These are phyloP conservation scores for Dasypolia templi DNA, from an alignment of 2,888 invertebrate species.

Conservation along the genomic window DNA sequence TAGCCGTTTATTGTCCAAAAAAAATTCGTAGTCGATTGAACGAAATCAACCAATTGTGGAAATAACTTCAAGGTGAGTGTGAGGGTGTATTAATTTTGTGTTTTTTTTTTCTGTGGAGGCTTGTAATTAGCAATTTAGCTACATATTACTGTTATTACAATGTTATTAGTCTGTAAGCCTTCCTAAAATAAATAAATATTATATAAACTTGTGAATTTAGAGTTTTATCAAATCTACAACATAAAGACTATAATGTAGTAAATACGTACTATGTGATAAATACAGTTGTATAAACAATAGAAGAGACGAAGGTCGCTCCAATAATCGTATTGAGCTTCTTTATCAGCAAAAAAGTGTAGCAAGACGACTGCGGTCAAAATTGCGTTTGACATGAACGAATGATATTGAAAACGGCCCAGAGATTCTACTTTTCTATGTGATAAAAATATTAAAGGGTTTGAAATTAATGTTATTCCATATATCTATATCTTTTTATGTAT, in stretches of 20 bases:
- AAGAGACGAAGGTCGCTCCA: conserved; percentile 43
- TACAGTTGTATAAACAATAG: conserved; percentile 68
- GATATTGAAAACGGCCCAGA: conserved; percentile 38
- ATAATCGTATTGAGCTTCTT: conserved; percentile 39
- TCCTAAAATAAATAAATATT: too few relatives aligned
- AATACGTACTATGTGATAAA: conserved; percentile 50
- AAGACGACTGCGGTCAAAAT: conserved; percentile 46
- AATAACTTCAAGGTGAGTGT: too few relatives aligned
- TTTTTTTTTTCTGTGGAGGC: too few relatives aligned
- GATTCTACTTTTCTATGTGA: not conserved
- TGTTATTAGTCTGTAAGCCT: too few relatives aligned
- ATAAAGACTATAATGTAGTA: conserved; percentile 26
- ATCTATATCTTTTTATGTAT: not conserved
- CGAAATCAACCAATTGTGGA: too few relatives aligned
- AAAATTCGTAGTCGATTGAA: too few relatives aligned
- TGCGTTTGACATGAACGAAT: conserved; percentile 49
- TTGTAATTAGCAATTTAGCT: too few relatives aligned
- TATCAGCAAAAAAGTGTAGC: conserved; percentile 58
- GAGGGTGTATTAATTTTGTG: too few relatives aligned
- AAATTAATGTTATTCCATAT: not conserved
- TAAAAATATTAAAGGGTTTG: not conserved
- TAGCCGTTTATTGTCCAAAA: too few relatives aligned
- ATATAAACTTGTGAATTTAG: not conserved
- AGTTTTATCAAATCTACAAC: conserved; percentile 11
- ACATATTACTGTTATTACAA: too few relatives aligned